Conservation (phyloP, 1,140 invertebrate species). For the Vanessa tameamea region DNA sequence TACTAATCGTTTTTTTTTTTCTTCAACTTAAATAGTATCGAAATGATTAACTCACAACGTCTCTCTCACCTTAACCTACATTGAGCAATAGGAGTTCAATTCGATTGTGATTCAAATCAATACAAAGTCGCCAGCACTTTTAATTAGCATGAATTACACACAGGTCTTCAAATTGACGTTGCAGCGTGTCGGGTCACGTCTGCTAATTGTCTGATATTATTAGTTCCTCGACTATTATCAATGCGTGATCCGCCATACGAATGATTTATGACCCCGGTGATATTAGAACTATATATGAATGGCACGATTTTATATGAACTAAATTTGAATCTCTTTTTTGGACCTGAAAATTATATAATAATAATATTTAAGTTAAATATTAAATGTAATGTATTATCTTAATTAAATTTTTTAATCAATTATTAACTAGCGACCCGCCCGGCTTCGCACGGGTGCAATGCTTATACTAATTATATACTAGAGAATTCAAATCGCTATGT, state of each 20-base stretch:
- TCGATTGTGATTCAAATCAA: constrained; percentile 47
- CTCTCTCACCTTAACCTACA: constrained; percentile 46
- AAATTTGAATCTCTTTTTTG: not conserved
- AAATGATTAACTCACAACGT: not conserved
- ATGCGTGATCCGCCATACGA: constrained; percentile 39
- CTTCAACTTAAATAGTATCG: no score
- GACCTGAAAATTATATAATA: no score
- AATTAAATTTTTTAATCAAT: no score
- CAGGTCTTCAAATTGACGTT: constrained; percentile 18
- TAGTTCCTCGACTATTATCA: constrained; percentile 37
- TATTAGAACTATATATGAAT: constrained; percentile 21
- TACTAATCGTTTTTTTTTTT: no score
- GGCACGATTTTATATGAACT: not conserved
- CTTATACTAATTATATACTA: no score
- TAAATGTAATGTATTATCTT: no score
- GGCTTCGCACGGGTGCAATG: no score
- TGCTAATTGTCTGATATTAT: constrained; percentile 44
- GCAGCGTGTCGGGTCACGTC: constrained; percentile 32
- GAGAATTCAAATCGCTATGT: no score
- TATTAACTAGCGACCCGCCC: no score
- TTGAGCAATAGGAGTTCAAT: constrained; percentile 36
- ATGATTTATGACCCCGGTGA: constrained; percentile 44
- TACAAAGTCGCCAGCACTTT: constrained; percentile 23
- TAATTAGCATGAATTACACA: constrained; percentile 45
- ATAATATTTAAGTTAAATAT: no score